Evolutionary conservation across 1,140 invertebrate genomes (phyloP), one percentile per base, ranked within the genome.

Genomic region (Cotesia glomerata): DNA sequence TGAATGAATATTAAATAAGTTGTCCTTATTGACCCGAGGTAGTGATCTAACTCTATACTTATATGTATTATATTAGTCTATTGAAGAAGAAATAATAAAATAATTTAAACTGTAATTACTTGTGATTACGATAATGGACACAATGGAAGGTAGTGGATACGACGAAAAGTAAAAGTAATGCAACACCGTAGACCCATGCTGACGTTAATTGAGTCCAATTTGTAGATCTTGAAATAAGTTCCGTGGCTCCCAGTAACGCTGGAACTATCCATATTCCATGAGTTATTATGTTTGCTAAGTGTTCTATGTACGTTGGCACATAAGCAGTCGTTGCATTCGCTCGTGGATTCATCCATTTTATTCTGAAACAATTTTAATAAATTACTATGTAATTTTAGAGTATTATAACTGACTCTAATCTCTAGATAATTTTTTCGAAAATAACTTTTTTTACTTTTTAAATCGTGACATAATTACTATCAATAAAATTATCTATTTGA

Each of bases 121-220:
- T 90, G 76, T 90, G 90, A 79, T 90, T 89, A 80, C 90, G 93
- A 79, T 93, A 97, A 82, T 94, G 96, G 11, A 95, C 90, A 51
- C 92, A 92, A 83, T 98, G 96, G 88, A 97, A 98, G 79, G 92
- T 91, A 16, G 95, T 96, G n/a, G 95, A 97, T 5, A 97, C 90
- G 16, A 91, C 91, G 86, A 98, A 98, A 35, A 98, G 90, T 61
- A 95, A 90, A 45, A 96, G 91, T 0, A 97, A 88, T 9, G 95
- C 94, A 18, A 91, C 88, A 4, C 96, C 96, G 85, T 97, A 98
- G 39, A 98, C 91, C 71, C 93, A 87, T 18, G 95, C 93, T 0
- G 94, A 94, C 61, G 94, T 86, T 58, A 92, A 89, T 85, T 98
- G 95, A 5, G 91, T 88, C 75, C 90, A 89, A 73, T 90, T 93